phyloP scores from a whole-genome alignment of 2,113 vertebrate species.

The Tyrannus savana region DNA sequence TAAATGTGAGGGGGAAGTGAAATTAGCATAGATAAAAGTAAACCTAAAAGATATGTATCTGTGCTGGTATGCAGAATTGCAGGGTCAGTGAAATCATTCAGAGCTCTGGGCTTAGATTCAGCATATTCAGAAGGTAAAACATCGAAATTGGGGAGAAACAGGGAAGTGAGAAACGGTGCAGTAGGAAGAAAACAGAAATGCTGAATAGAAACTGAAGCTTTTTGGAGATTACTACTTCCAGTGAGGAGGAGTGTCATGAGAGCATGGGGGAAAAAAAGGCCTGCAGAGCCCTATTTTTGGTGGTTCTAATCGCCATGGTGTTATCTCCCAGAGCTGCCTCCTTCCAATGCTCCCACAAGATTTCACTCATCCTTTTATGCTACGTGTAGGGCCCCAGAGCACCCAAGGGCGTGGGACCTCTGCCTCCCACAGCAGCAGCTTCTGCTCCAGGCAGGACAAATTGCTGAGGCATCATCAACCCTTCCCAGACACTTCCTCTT shows the following conservation, averaged over 20 bases:
- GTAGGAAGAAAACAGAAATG: conserved; percentile 11
- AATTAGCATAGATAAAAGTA: conserved; percentile 42
- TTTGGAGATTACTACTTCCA: conserved; percentile 33
- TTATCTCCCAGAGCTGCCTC: conserved; percentile 5
- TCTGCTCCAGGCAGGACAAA: background rate
- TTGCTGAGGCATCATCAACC: background rate
- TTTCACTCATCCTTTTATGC: background rate
- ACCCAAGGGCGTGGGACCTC: fast-evolving
- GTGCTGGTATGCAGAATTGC: background rate
- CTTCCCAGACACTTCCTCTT: background rate
- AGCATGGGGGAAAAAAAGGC: background rate
- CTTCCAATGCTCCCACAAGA: background rate
- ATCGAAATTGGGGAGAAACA: background rate
- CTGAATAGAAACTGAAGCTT: background rate
- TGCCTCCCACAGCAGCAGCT: background rate
- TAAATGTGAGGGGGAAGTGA: conserved; percentile 33
- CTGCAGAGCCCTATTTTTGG: conserved; percentile 17
- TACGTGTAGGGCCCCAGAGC: background rate
- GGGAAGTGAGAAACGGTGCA: background rate
- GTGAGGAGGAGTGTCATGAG: conserved; percentile 27
- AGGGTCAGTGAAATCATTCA: conserved; percentile 30
- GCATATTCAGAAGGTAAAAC: conserved; percentile 7
- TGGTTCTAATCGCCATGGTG: background rate
- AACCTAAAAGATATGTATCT: conserved; percentile 14
- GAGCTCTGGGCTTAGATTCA: background rate